Evolutionary conservation across 2,888 invertebrate species (phyloP), one percentile per base, ranked within the genome.

Genomic region (Polyploca ridens): DNA sequence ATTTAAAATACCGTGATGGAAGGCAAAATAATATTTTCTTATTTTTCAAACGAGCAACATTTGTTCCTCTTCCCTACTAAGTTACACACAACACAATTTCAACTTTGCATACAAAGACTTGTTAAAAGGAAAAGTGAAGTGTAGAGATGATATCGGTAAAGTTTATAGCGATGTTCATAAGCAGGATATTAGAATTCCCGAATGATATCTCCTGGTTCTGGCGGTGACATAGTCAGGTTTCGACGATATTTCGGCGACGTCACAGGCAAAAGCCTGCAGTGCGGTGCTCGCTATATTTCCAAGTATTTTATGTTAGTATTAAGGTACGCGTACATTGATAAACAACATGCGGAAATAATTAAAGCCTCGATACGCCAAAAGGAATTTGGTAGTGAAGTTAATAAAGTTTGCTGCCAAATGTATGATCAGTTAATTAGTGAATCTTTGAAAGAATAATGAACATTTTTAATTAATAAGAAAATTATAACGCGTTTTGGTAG

Each of bases 131-230:
- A 27, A 46, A 16, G 49, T 49, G 7, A 49, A 49, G 7, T 49
- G 16, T 49, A 38, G 10, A 38, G 10, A 11, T 49, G 16, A 67
- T 72, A 68, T 64, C 68, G 60, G 68, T 64, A 63, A 72, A 74
- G 72, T 73, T 76, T 76, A 73, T 71, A 68, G 69, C 73, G 72
- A 71, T 72, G 70, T 69, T 76, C 71, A 70, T 77, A 78, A 79
- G 76, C 79, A 82, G 82, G 82, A 82, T 82, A 83, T 85, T 84
- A 80, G 76, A 79, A 79, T 78, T 80, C 77, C 75, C 73, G 72
- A 75, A 76, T 76, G 70, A 66, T 68, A 69, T 63, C 73, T 78
- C 77, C 63, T 63, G 66, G 64, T 69, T 77, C 77, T 69, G 66
- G 64, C 64, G 67, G 63, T 19, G 54, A 54, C 54, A 19, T 54